Evolutionary conservation across 1,140 invertebrate species (phyloP), one percentile per base, ranked within the genome.

Genomic region (Lordiphosa collinella): DNA sequence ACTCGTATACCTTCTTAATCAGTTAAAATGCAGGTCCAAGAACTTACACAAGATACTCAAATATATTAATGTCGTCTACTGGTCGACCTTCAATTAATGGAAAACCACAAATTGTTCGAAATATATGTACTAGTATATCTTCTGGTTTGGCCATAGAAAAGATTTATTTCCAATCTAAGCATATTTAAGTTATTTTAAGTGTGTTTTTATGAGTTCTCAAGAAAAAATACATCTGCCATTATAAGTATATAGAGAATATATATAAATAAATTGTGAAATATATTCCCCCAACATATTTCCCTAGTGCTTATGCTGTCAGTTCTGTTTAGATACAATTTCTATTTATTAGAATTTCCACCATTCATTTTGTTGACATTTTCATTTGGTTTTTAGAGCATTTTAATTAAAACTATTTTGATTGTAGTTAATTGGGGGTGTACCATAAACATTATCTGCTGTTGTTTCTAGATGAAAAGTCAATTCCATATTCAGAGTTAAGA

Each of bases 111-210:
- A 29, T 5, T 8, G 7, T 29, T 29, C 6, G 2, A 29, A 29
- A 1, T 29, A 29, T 8, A 29, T 3, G 3, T 3, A 22, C 4
- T 4, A 22, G 6, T 22, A 22, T 6, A 29, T 29, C 5, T 29
- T 29, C 25, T 29, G 25, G 32, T 49, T 29, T 38, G 10, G 54
- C 59, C 14, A 37, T 56, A 47, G 10, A 6, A 56, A 47, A 75
- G 56, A 69, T 66, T 80, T 80, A 74, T 74, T 43, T 59, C 37
- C 34, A 34, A 56, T 57, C 37, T 46, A 44, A 58, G 57, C 68
- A 67, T 78, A 78, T 80, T 63, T 51, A 69, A 65, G 57, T 80
- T 69, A 53, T 52, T 52, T 80, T 61, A 70, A 70, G 55, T 70
- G 48, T 22, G 37, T 64, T 79, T 78, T 80, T 44, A 55, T 55